A percentile compares a stretch with the other conserved stretches of the same genome.
These are phyloP conservation scores for Chorisops tibialis DNA, from an alignment of 2,888 invertebrate genomes.

Conservation along the genomic window DNA sequence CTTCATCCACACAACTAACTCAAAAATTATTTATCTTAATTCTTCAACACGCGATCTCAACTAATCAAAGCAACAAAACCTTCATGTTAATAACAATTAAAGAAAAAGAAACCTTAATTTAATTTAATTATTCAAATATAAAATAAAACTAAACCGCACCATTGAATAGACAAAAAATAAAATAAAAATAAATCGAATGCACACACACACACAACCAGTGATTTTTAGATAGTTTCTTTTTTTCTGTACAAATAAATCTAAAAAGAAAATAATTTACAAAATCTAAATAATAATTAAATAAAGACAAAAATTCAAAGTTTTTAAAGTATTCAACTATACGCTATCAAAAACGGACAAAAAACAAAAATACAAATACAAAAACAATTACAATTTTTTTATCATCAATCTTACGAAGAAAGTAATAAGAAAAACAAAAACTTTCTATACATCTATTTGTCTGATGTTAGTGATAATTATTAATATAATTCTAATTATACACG, in stretches of 20 bases:
- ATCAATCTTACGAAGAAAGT: too few relatives aligned
- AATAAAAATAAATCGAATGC: slow-evolving; percentile 8
- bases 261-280: slow-evolving; percentile 4
- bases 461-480: slow-evolving; percentile 27
- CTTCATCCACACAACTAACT: too few relatives aligned
- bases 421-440: slow-evolving; percentile 1
- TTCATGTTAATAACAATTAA: too few relatives aligned
- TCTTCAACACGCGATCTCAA: too few relatives aligned
- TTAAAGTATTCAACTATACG: not conserved
- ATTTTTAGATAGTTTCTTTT: slow-evolving; percentile 19
- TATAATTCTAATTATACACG: slow-evolving; percentile 1
- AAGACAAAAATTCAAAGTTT: slow-evolving; percentile 6
- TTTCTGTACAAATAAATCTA: not conserved
- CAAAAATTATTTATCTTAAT: too few relatives aligned
- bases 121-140: too few relatives aligned
- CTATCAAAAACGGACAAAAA: slow-evolving; percentile 18
- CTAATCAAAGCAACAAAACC: too few relatives aligned
- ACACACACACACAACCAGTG: slow-evolving; percentile 2
- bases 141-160: not conserved
- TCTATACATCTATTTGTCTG: slow-evolving; percentile 32
- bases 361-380: not conserved
- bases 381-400: slow-evolving; percentile 4
- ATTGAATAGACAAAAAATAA: not conserved
- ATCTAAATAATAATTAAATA: not conserved
- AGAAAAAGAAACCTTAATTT: too few relatives aligned